Evolutionary conservation across 2,797 vertebrate genomes (phyloP).

Genomic region (Cynopterus sphinx): DNA sequence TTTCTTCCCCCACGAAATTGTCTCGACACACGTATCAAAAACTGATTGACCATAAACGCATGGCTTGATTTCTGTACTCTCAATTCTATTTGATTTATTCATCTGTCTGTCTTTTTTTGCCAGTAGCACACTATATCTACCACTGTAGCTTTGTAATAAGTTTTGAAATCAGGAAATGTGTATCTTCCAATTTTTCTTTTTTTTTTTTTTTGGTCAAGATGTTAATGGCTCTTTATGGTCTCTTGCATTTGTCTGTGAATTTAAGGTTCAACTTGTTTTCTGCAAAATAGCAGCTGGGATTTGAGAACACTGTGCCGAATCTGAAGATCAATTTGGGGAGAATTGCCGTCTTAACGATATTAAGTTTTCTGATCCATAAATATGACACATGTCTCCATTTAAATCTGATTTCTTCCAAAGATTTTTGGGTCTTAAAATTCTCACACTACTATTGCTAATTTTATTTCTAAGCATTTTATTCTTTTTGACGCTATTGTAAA

Average conservation of each 20-base stretch:
- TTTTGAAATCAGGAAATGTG: slow-evolving; percentile 31
- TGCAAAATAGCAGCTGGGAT: neutral
- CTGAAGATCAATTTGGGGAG: neutral
- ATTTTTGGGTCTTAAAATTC: neutral
- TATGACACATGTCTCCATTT: neutral
- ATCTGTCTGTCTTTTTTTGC: neutral
- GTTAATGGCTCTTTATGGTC: neutral
- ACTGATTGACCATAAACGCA: neutral
- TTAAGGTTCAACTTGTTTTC: slow-evolving; percentile 40
- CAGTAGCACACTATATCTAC: neutral
- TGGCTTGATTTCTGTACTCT: neutral
- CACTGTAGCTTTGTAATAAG: neutral
- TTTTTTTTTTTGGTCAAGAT: slow-evolving; percentile 32
- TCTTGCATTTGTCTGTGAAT: neutral
- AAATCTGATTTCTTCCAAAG: neutral
- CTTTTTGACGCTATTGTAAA: slow-evolving; percentile 22
- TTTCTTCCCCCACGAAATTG: neutral
- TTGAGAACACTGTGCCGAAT: neutral
- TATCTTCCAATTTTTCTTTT: neutral
- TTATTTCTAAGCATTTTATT: slow-evolving; percentile 34
- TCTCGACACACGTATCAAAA: slow-evolving; percentile 16
- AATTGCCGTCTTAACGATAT: neutral
- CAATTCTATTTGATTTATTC: neutral
- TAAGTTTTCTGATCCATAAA: neutral
- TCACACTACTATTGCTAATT: neutral